Percentiles rank a stretch among this genome's conserved stretches.
Evolutionary conservation across 2,888 invertebrate species (phyloP).

Genomic region (Aquatica leii): DNA sequence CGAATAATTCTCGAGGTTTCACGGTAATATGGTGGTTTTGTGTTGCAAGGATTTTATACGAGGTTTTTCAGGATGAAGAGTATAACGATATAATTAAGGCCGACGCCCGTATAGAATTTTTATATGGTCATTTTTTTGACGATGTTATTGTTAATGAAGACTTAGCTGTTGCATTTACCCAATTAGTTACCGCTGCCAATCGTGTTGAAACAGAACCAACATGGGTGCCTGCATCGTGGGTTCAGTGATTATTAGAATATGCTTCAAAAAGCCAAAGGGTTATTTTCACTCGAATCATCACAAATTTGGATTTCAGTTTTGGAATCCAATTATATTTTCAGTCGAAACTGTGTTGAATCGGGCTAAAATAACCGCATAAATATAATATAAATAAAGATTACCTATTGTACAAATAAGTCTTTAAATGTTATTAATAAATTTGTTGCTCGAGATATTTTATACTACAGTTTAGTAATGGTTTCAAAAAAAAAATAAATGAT

Average conservation of each 20-base stretch:
- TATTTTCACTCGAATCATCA: too few relatives aligned
- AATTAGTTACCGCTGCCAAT: slow-evolving; percentile 81
- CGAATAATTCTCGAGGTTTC: slow-evolving; percentile 87
- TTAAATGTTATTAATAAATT: slow-evolving; percentile 16
- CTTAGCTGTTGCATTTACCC: slow-evolving; percentile 83
- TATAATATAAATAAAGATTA: too few relatives aligned
- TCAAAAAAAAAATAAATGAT: neutral
- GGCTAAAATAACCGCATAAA: too few relatives aligned
- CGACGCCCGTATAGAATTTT: slow-evolving; percentile 86
- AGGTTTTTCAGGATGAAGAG: slow-evolving; percentile 84
- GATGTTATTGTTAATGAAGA: slow-evolving; percentile 93
- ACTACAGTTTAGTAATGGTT: neutral
- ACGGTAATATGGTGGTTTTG: slow-evolving; percentile 60
- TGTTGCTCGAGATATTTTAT: slow-evolving; percentile 18
- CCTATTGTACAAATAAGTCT: slow-evolving; percentile 26
- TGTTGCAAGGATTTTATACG: neutral
- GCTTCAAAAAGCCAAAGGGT: slow-evolving; percentile 12
- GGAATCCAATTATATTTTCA: too few relatives aligned
- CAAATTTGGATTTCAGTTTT: too few relatives aligned
- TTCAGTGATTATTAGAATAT: slow-evolving; percentile 66
- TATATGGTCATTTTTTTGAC: slow-evolving; percentile 95
- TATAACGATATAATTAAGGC: slow-evolving; percentile 86
- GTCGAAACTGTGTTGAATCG: too few relatives aligned
- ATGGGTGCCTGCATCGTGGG: slow-evolving; percentile 97
- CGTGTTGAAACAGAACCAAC: slow-evolving; percentile 90